Evolutionary conservation across 2,888 invertebrate species (phyloP).

Genomic region (Autographa pulchrina): DNA sequence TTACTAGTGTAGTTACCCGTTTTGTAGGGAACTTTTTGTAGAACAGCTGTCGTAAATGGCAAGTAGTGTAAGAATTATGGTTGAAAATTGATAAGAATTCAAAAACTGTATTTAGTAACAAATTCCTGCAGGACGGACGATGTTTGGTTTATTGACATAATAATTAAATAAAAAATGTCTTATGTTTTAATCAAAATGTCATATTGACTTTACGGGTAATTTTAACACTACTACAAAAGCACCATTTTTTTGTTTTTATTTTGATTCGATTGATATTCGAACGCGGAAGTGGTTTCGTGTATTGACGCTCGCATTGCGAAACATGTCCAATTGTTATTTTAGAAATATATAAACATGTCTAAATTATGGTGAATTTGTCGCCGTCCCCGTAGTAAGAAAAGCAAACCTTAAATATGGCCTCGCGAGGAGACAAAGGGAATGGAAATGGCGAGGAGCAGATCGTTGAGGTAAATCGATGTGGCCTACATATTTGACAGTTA

Average conservation of each 20-base stretch:
- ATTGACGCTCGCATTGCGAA: constrained; percentile 82
- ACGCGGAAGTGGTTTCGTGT: constrained; percentile 82
- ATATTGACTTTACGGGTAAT: constrained; percentile 36
- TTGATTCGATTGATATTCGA: constrained; percentile 82
- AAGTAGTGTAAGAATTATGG: background rate
- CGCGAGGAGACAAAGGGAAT: constrained; percentile 90
- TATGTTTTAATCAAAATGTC: constrained; percentile 15
- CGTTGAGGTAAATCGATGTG: constrained; percentile 90
- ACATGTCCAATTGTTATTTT: constrained; percentile 79
- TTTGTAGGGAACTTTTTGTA: constrained; percentile 26
- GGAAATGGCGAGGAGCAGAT: constrained; percentile 91
- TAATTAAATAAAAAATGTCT: background rate
- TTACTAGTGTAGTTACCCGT: constrained; percentile 37
- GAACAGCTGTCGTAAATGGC: background rate
- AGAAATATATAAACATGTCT: constrained; percentile 77
- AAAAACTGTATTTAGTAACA: background rate
- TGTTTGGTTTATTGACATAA: background rate
- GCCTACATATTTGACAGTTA: constrained; percentile 83
- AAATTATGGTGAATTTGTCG: constrained; percentile 84
- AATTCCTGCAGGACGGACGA: background rate
- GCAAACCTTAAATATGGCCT: constrained; percentile 85
- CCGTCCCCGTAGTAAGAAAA: constrained; percentile 72
- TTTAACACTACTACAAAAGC: constrained; percentile 60
- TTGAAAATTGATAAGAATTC: constrained; percentile 1
- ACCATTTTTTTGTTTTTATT: constrained; percentile 80